A percentile compares a stretch with the other conserved stretches of the same genome.
Conservation (phyloP, 2,888 invertebrate species). For the Taphrorychus bicolor region DNA sequence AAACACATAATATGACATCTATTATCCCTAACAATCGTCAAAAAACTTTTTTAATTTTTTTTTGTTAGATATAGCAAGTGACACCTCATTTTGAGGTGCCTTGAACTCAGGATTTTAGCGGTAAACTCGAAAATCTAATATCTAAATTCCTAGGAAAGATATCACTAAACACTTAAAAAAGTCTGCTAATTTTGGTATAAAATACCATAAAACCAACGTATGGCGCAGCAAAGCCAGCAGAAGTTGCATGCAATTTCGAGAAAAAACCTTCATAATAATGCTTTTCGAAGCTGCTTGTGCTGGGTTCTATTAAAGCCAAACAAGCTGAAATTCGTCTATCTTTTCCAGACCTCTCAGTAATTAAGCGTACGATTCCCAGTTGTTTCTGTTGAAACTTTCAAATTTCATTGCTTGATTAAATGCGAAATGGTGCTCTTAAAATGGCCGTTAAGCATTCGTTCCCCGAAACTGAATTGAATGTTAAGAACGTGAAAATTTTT, state of each 20-base stretch:
- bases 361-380: not conserved
- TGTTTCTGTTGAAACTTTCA: not conserved
- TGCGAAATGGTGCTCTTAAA: not conserved
- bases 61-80: no score
- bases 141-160: no score
- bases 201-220: no score
- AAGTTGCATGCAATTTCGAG: not conserved
- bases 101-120: no score
- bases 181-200: no score
- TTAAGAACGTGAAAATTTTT: not conserved
- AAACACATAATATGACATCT: no score
- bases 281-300: not conserved
- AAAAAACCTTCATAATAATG: not conserved
- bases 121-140: no score
- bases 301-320: not conserved
- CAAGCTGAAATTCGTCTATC: not conserved
- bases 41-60: no score
- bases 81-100: no score
- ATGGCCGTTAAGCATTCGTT: not conserved
- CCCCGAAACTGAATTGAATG: not conserved
- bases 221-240: no score
- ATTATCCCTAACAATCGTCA: no score
- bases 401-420: not conserved
- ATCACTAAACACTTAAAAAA: no score
- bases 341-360: not conserved